A percentile compares a stretch with the other conserved stretches of the same genome.
These are phyloP conservation scores for Zaprionus camerounensis DNA, from an alignment of 1,140 invertebrate genomes.

Conservation along the genomic window DNA sequence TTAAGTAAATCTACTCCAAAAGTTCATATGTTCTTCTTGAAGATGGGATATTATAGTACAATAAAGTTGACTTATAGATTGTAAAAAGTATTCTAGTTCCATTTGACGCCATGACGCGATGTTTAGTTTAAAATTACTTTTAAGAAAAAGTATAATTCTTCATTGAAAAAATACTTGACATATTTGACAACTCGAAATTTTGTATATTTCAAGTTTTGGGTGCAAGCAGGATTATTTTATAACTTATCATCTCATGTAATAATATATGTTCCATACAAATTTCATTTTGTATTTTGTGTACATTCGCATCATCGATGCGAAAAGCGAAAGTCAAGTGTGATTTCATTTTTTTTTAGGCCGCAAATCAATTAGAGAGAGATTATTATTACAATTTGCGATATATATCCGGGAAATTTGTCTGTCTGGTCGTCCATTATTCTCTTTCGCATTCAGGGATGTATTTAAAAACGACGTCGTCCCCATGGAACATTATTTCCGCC, in stretches of 20 bases:
- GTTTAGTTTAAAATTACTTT: background rate
- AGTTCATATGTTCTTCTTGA: background rate
- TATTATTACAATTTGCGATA: background rate
- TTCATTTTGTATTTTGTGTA: background rate
- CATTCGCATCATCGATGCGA: background rate
- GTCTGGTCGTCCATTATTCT: conserved; percentile 38
- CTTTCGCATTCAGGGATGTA: conserved; percentile 31
- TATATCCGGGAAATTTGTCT: conserved; percentile 21
- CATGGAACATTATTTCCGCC: conserved; percentile 81
- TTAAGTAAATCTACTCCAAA: background rate
- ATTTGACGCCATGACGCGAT: background rate
- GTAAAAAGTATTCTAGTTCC: background rate
- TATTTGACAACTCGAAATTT: conserved; percentile 26
- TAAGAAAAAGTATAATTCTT: conserved; percentile 11
- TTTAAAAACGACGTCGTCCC: conserved; percentile 82
- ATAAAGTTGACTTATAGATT: background rate
- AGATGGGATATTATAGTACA: conserved; percentile 2
- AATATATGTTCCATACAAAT: background rate
- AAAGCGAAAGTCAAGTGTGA: background rate
- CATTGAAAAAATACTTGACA: conserved; percentile 32
- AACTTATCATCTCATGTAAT: background rate
- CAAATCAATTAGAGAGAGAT: conserved; percentile 1
- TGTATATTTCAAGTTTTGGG: conserved; percentile 12
- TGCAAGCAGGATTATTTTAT: conserved; percentile 5
- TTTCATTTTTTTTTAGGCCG: background rate